Conservation (phyloP, 2,113 vertebrate species). For the Empidonax alnorum region DNA sequence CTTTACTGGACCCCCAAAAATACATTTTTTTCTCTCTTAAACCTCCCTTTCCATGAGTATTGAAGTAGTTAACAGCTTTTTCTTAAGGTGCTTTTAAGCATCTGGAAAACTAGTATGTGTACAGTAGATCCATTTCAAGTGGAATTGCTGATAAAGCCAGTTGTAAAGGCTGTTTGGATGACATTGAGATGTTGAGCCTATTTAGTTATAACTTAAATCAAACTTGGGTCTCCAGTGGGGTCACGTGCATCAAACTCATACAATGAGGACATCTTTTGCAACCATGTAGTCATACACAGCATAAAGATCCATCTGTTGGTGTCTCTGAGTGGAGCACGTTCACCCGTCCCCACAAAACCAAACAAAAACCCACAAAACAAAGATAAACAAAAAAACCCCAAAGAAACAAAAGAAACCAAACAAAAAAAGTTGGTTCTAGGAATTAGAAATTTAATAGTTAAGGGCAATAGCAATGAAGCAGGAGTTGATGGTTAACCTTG, state of each 20-base stretch:
- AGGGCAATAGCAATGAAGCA: not conserved
- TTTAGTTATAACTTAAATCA: not conserved
- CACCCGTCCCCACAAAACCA: accelerated
- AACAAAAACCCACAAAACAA: accelerated
- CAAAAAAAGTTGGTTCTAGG: not conserved
- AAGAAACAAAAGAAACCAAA: too few relatives aligned
- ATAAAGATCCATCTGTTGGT: not conserved
- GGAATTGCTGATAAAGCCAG: not conserved
- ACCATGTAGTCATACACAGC: not conserved
- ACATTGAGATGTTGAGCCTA: not conserved
- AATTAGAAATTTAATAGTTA: not conserved
- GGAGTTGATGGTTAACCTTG: not conserved
- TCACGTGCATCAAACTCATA: not conserved
- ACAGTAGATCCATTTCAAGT: not conserved
- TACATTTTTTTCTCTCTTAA: not conserved
- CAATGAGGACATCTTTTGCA: not conserved
- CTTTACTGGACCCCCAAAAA: not conserved
- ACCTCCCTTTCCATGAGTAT: not conserved
- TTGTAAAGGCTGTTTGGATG: not conserved
- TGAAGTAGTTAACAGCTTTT: not conserved
- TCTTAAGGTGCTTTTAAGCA: not conserved
- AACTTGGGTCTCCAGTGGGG: not conserved
- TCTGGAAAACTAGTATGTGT: not conserved
- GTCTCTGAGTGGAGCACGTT: too few relatives aligned
- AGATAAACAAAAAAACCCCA: too few relatives aligned